Base-by-base conservation (phyloP, 2,113 vertebrate genomes). In the Chaetodon trifascialis region DNA sequence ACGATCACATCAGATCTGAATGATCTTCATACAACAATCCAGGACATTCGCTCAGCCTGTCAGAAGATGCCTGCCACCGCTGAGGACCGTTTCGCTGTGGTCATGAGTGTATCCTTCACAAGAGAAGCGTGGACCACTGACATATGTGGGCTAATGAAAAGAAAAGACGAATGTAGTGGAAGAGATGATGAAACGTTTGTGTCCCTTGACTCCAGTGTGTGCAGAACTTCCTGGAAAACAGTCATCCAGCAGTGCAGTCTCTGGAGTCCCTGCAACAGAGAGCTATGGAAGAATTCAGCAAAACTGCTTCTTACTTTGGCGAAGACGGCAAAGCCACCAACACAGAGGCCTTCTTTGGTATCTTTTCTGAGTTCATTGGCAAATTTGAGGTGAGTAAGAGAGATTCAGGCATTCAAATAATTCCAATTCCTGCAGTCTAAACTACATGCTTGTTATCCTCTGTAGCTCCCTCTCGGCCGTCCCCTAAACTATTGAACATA, bases 331-430 rank as follows among this genome's bases (percentile, higher is more conserved):
- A 97, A 73, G 84, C 94, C 87, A 96, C 97, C 21, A 97, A 96
- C 54, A 97, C 96, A 0, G 98, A 99, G 92, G 95, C 96, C 44
- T 99, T 99, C 94, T 99, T 99, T 21, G 97, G 97, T 75, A 99
- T 99, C 81, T 99, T 99, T 75, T 92, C 96, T 0, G 97, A 99
- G 56, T 99, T 99, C 89, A 97, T 97, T 76, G 94, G 90, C 94
- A 99, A 99, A 88, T 99, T 99, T 85, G 97, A 99, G 96, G 98
- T 98, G 87, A 96, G 95, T 1, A 47, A 40, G 21, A 68, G 62
- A 59, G 14, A 76, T 75, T 79, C 34, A 64, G 14, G 44, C 40
- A 47, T 64, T 51, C 5, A 47, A 82, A 58, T 25, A 60, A 47
- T 59, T 25, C 15, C 11, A 30, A 0, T 30, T 40, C 4, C 34